These are phyloP conservation scores for Notothenia rossii DNA, from an alignment of 2,113 vertebrate genomes.

Conservation along the genomic window DNA sequence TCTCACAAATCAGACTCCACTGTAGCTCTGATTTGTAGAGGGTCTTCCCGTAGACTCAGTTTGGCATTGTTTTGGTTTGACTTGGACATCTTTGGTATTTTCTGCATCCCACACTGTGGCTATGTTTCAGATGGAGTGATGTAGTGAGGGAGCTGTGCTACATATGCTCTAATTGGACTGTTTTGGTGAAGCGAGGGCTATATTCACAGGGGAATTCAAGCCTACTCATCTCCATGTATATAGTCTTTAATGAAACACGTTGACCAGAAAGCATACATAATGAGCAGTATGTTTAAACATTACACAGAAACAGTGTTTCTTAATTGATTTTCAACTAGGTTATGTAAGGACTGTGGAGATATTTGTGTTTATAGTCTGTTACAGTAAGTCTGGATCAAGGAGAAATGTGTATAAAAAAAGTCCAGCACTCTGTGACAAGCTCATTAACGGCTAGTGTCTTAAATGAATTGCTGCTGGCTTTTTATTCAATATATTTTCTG, in stretches of 20 bases:
- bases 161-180: constrained; percentile 16
- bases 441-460: constrained; percentile 13
- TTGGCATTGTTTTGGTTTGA: constrained; percentile 17
- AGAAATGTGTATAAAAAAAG: constrained; percentile 12
- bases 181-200: constrained; percentile 15
- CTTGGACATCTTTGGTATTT: constrained; percentile 9
- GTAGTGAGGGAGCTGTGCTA: neutral
- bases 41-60: neutral
- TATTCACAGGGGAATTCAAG: constrained; percentile 13
- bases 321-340: neutral
- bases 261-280: constrained; percentile 37
- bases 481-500: constrained; percentile 38
- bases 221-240: neutral
- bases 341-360: constrained; percentile 13
- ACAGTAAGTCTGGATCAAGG: neutral
- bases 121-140: constrained; percentile 14
- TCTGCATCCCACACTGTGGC: neutral
- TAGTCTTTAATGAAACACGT: constrained; percentile 22
- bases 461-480: constrained; percentile 39
- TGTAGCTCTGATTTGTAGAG: too few relatives aligned
- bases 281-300: constrained; percentile 26
- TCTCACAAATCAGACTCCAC: neutral
- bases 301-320: constrained; percentile 8
- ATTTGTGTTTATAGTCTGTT: neutral
- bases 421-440: constrained; percentile 14